phyloP scores from a whole-genome alignment of 2,888 invertebrate genomes.

The Coelinius sp. region DNA sequence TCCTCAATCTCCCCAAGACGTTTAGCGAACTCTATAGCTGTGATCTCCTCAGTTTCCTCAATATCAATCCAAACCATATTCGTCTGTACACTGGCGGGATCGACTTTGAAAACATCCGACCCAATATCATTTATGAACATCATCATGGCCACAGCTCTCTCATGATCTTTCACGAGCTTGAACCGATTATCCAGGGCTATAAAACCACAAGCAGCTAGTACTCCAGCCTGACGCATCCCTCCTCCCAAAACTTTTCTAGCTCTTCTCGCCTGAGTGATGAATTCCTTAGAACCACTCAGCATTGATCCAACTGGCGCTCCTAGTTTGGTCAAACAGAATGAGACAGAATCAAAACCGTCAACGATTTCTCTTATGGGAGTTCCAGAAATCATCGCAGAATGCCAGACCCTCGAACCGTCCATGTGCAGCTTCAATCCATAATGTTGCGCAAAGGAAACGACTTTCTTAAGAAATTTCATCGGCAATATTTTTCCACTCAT shows the following conservation, averaged over 20 bases:
- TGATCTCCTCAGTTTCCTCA: slow-evolving; percentile 46
- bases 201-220: slow-evolving; percentile 91
- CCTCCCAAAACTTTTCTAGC: slow-evolving; percentile 92
- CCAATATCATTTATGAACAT: slow-evolving; percentile 76
- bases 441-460: slow-evolving; percentile 77
- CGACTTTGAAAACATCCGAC: slow-evolving; percentile 77
- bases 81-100: slow-evolving; percentile 77
- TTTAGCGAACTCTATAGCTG: slow-evolving; percentile 73
- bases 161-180: slow-evolving; percentile 82
- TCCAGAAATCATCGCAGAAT: slow-evolving; percentile 83
- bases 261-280: slow-evolving; percentile 83
- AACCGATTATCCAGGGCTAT: slow-evolving; percentile 85
- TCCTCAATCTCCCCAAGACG: slow-evolving; percentile 71
- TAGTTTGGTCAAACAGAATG: slow-evolving; percentile 92
- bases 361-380: slow-evolving; percentile 78
- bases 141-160: slow-evolving; percentile 78
- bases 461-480: slow-evolving; percentile 82
- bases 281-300: slow-evolving; percentile 81
- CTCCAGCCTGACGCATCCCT: slow-evolving; percentile 93
- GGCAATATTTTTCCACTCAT: slow-evolving; percentile 92
- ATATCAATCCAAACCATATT: slow-evolving; percentile 83
- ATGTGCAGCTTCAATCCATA: slow-evolving; percentile 83
- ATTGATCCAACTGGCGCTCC: slow-evolving; percentile 92
- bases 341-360: slow-evolving; percentile 83
- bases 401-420: slow-evolving; percentile 95